Conservation (phyloP, 35 echinoderm and acorn worm genomes). For the Ophioderma brevispina region DNA sequence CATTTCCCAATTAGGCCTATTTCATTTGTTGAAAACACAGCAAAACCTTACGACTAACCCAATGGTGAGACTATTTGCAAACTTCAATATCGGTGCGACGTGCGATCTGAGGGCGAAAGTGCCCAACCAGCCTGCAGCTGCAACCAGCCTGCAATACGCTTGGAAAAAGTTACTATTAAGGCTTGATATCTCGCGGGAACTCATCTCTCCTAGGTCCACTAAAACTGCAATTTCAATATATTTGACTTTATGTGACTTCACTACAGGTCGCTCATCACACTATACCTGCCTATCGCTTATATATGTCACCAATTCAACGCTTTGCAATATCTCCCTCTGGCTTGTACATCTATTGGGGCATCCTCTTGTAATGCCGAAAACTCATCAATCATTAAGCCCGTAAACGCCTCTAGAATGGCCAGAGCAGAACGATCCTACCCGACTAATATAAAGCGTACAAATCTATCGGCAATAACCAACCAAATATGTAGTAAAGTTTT, state of each 20-base stretch:
- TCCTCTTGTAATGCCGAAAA: not conserved
- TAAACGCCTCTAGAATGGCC: not conserved
- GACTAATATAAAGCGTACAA: too few relatives aligned
- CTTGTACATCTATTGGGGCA: not conserved
- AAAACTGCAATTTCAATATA: not conserved
- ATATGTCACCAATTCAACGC: not conserved
- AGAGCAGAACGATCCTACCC: not conserved
- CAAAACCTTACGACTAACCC: too few relatives aligned
- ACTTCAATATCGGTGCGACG: too few relatives aligned
- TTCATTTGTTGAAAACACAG: too few relatives aligned
- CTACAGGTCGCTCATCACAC: not conserved
- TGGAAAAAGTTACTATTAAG: too few relatives aligned
- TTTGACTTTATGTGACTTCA: not conserved
- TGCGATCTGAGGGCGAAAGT: too few relatives aligned
- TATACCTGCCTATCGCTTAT: not conserved
- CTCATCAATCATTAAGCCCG: not conserved
- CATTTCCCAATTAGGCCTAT: too few relatives aligned
- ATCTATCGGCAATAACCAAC: conserved; percentile 8
- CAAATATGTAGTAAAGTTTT: not conserved
- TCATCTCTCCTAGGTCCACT: not conserved
- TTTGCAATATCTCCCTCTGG: not conserved
- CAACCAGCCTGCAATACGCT: too few relatives aligned
- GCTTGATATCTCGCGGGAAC: not conserved
- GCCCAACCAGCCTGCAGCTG: too few relatives aligned
- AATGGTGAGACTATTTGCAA: too few relatives aligned